Base-by-base conservation (phyloP, 2,113 vertebrate genomes). In the Mystacornis crossleyi region DNA sequence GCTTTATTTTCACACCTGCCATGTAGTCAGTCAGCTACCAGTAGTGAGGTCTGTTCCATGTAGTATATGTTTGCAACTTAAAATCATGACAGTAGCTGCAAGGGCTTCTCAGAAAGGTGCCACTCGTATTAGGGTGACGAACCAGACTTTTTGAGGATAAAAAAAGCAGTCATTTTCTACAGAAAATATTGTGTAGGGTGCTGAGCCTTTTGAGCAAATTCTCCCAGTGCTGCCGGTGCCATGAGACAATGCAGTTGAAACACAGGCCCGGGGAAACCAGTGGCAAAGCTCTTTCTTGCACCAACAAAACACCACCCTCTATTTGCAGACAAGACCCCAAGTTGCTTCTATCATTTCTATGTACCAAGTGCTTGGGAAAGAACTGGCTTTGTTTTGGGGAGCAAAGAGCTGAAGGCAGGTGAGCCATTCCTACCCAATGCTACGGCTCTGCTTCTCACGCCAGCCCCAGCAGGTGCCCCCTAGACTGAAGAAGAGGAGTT, bases 21-120 rank as follows among this genome's bases (percentile, higher is more conserved):
- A 8, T 21, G 45, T 5, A 57, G 20, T 19, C 34, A 14, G 28
- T 25, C 45, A 82, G 20, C 16, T 58, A 28, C 29, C 16, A n/a
- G 0, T 1, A 58, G 23, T 0, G 1, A 93, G 16, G 12, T 40
- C 53, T 47, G 11, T 20, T 54, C n/a, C 29, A 65, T 11, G 23
- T 14, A 65, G 8, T 2, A 50, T 0, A 2, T 23, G 9, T 62
- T 90, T 73, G 19, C 62, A 80, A 51, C 33, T 57, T 50, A 57
- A 54, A 71, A 53, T 36, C n/a, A 28, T 7, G 13, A 21, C 24
- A 65, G 45, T 9, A 58, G 17, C 8, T 4, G 11, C 81, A 91
- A 80, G 31, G 2, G 3, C 14, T 77, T 38, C 26, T 80, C 54
- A 70, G 50, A 80, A 82, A 82, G 23, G 18, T 51, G 9, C 3